Base-by-base conservation (phyloP, 2,888 invertebrate genomes). In the Synanthedon andrenaeformis region DNA sequence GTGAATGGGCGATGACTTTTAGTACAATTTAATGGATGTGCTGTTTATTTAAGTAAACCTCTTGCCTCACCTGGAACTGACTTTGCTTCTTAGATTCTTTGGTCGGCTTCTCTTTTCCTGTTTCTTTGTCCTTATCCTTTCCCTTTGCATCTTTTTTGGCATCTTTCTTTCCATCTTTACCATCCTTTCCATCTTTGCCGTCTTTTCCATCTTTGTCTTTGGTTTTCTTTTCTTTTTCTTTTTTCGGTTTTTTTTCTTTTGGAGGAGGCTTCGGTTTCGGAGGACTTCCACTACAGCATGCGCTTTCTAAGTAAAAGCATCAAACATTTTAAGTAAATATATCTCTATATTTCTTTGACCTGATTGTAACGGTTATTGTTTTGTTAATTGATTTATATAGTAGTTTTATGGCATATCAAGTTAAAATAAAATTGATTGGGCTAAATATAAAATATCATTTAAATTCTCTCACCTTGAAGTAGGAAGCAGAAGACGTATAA, bases 401-500 rank as follows among this genome's bases (percentile, higher is more conserved):
- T 4, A 1, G 23, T 23, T 23, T 23, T 23, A 23, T 4, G 1
- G 1, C 45, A 3, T 45, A 13, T 6, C 6, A 45, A 14, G 8
- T 45, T 45, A 13, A 11, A 13, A 45, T n/a, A 8, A 45, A 45
- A 14, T 45, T 45, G 8, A 14, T 10, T 45, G 45, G 45, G 45
- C 13, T 14, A 45, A 45, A 45, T 45, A 14, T 12, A 19, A 49
- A 49, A 11, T 14, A 19, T 49, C 10, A 51, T 12, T 41, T 13
- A 10, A n/a, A 51, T 51, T n/a, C 5, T 51, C 82, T 76, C 73
- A 91, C 91, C 91, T 90, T 96, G 96, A 65, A 96, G 91, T 68
- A 97, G 90, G 90, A 96, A 96, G 89, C 96, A 96, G 90, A 96
- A 96, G 63, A 96, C 96, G 89, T 96, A 97, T 65, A 96, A 90